phyloP scores from a whole-genome alignment of 2,888 invertebrate genomes.

The Drosophila paramelanica region DNA sequence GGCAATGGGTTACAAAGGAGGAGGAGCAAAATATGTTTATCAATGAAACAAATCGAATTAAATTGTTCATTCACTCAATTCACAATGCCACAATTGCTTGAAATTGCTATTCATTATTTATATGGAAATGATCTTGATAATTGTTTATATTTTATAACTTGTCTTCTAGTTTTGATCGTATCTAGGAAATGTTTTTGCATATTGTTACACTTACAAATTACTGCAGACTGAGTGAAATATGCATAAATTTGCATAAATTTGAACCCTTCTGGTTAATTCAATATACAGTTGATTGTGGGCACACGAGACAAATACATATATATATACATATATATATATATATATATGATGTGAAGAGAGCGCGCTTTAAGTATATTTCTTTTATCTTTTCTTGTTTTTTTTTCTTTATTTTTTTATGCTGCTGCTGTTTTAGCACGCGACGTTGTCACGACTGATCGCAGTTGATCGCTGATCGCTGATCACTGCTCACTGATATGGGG shows the following conservation, averaged over 20 bases:
- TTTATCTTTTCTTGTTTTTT: not conserved
- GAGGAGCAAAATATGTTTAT: not conserved
- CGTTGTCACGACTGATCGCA: conserved; percentile 60
- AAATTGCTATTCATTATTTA: conserved; percentile 20
- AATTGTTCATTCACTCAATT: conserved; percentile 28
- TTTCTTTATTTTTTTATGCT: conserved; percentile 19
- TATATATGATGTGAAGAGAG: not conserved
- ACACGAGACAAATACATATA: conserved; percentile 14
- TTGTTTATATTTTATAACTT: conserved; percentile 1
- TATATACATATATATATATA: conserved; percentile 8
- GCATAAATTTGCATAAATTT: conserved; percentile 37
- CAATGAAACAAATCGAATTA: conserved; percentile 12
- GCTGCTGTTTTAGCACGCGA: conserved; percentile 58
- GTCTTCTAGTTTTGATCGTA: not conserved
- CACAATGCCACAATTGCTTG: conserved; percentile 24
- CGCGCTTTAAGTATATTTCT: conserved; percentile 1
- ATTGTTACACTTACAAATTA: conserved; percentile 48
- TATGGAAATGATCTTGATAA: conserved; percentile 19
- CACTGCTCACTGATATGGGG: conserved; percentile 8
- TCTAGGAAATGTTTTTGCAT: conserved; percentile 8
- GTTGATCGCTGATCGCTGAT: conserved; percentile 40
- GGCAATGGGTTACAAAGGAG: not conserved
- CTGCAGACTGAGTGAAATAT: conserved; percentile 15
- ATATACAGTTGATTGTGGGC: conserved; percentile 26
- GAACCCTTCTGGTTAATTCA: conserved; percentile 31